Percentiles rank a stretch among this genome's conserved stretches.
Evolutionary conservation across 2,888 invertebrate genomes (phyloP).

Genomic region (Drosophila affinis): DNA sequence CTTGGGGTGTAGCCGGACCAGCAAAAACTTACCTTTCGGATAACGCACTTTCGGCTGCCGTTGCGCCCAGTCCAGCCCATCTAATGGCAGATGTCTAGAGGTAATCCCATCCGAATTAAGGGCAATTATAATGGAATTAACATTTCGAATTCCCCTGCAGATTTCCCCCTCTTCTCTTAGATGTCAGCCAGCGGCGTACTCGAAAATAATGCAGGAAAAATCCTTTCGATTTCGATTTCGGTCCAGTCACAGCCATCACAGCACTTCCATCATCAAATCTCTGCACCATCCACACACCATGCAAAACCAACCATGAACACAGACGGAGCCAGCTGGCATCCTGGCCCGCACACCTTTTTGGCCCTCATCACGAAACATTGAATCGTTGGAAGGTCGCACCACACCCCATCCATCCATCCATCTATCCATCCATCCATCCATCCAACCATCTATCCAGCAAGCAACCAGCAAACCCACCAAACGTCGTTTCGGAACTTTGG

Average conservation of each 20-base stretch:
- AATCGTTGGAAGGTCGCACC: conserved; percentile 81
- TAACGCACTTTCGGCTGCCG: conserved; percentile 36
- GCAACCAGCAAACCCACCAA: conserved; percentile 64
- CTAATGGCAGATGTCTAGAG: conserved; percentile 29
- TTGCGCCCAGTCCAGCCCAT: conserved; percentile 29
- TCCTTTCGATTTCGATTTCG: neutral
- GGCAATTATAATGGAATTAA: conserved; percentile 14
- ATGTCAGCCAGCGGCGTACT: conserved; percentile 26
- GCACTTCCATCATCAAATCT: conserved; percentile 1
- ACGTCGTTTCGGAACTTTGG: conserved; percentile 80
- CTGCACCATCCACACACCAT: neutral
- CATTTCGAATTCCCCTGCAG: neutral
- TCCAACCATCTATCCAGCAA: conserved; percentile 30
- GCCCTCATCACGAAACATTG: conserved; percentile 82
- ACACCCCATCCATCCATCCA: conserved; percentile 39
- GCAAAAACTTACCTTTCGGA: conserved; percentile 39
- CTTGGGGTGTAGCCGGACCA: conserved; percentile 26
- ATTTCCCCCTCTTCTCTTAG: neutral
- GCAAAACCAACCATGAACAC: conserved; percentile 1
- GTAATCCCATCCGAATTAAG: conserved; percentile 20
- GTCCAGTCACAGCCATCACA: conserved; percentile 8
- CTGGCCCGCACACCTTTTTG: conserved; percentile 52
- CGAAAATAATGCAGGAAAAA: conserved; percentile 15
- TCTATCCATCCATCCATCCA: conserved; percentile 21
- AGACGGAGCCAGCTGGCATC: conserved; percentile 38